Evolutionary conservation across 2,113 vertebrate genomes (phyloP), one percentile per base, ranked within the genome.

Genomic region (Rhizomys pruinosus): DNA sequence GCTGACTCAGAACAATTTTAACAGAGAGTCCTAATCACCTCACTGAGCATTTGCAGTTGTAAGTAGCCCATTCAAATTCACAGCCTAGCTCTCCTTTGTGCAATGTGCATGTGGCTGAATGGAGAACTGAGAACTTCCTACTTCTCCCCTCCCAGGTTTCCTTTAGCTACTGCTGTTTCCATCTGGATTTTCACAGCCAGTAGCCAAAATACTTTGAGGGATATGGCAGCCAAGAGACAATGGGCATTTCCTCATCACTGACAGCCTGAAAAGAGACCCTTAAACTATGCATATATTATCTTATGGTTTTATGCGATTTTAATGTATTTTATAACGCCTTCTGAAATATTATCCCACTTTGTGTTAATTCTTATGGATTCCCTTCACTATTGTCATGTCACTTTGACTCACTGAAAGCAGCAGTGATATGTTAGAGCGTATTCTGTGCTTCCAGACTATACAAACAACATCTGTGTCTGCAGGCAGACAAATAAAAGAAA

Each of bases 401-500:
- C 88, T 93, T 93, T 88, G 92, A 93, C 71, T 93, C 68, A 93
- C 0, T 87, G 85, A 95, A 95, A 96, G 88, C 78, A 95, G 92
- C 80, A 94, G 57, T 93, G 87, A 94, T 93, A 95, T 96, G 96
- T 96, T 87, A 81, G 95, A 96, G 74, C 72, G 72, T 88, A 71
- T 95, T 96, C 66, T 73, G 13, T 80, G 71, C 42, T 95, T 93
- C 63, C 71, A 93, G 93, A 96, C 74, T 95, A 94, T 76, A 97
- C 78, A 96, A 96, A 95, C 85, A 96, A 81, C 85, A 97, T 97
- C 95, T 97, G 88, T 95, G 95, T 95, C 90, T 96, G 74, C 39
- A 95, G 87, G 93, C n/a, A 0, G 93, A 95, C 79, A 92, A 92
- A 97, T 93, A 92, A 96, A 95, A 95, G 82, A 91, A 96, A 96